Percentiles rank a stretch among this genome's conserved stretches.
phyloP scores from a whole-genome alignment of 2,113 vertebrate species.

The Dromas ardeola region DNA sequence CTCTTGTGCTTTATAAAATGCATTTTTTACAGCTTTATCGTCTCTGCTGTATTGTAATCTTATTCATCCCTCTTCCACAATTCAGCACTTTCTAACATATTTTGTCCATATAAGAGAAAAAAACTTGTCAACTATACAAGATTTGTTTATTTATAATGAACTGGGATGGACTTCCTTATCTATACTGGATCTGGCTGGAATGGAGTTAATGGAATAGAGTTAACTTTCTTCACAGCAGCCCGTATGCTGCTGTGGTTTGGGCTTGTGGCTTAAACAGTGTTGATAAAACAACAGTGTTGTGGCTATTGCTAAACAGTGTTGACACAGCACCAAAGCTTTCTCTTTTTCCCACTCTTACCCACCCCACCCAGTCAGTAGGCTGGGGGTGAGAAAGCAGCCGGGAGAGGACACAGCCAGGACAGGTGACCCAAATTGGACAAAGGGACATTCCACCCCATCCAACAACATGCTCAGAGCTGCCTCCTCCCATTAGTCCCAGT shows the following conservation, averaged over 20 bases:
- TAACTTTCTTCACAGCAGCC: not conserved
- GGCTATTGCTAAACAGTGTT: not conserved
- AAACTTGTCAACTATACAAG: not conserved
- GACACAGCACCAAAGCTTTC: not conserved
- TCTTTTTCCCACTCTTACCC: not conserved
- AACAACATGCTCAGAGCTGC: not conserved
- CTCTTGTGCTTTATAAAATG: not conserved
- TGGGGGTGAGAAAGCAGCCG: not conserved
- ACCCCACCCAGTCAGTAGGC: not conserved
- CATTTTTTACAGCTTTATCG: not conserved
- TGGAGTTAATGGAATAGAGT: not conserved
- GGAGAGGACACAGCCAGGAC: not conserved
- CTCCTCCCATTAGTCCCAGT: not conserved
- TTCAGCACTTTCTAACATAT: not conserved
- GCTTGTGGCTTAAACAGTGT: not conserved
- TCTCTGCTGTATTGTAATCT: not conserved
- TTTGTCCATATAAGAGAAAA: not conserved
- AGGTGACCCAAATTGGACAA: rapidly evolving
- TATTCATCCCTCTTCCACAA: not conserved
- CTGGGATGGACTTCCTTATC: not conserved
- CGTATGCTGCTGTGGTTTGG: not conserved
- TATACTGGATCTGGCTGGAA: not conserved
- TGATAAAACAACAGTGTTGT: too few relatives aligned
- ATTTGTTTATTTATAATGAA: not conserved
- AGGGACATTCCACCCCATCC: not conserved